Evolutionary conservation across 2,888 invertebrate genomes (phyloP), one percentile per base, ranked within the genome.

Genomic region (Tinea pellionella): DNA sequence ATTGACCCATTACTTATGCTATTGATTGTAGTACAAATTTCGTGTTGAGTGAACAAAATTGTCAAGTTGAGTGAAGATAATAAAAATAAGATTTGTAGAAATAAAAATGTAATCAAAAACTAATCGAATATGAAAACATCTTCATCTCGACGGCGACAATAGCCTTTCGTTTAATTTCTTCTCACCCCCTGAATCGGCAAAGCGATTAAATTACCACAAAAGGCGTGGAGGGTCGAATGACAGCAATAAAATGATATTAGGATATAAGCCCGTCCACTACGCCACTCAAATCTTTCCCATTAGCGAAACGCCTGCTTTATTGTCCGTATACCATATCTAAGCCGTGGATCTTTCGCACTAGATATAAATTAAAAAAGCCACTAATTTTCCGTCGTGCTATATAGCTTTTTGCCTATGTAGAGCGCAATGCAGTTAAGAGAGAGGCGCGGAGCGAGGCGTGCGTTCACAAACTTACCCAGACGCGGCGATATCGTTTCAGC

Each of bases 401-500:
- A 63, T 15, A 61, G 62, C 61, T 61, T 63, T 63, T 59, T 59
- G 53, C 24, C n/a, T 53, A 57, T 57, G 57, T 57, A 18, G 71
- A 77, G 71, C 85, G 85, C 85, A 85, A 76, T 86, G 85, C 85
- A 85, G 85, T 78, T 78, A 78, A 67, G 70, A 68, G 69, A 67
- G 69, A 68, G 69, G 72, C 69, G 67, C 69, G 72, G 69, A 67
- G 69, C 70, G 68, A 47, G 57, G 57, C 30, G 32, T 57, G n/a
- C 57, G 57, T 13, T 13, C 32, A 18, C 47, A 24, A 24, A 18
- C 64, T 68, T 68, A 64, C 68, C 66, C 85, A 85, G 85, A 85
- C 81, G 84, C 71, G 69, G 69, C 73, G 74, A 70, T 70, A 78
- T 66, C 80, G 78, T 70, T 77, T 74, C 65, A 64, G 72, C 62